phyloP scores from a whole-genome alignment of 23 tunicate genomes.

The Halocynthia roretzi region DNA sequence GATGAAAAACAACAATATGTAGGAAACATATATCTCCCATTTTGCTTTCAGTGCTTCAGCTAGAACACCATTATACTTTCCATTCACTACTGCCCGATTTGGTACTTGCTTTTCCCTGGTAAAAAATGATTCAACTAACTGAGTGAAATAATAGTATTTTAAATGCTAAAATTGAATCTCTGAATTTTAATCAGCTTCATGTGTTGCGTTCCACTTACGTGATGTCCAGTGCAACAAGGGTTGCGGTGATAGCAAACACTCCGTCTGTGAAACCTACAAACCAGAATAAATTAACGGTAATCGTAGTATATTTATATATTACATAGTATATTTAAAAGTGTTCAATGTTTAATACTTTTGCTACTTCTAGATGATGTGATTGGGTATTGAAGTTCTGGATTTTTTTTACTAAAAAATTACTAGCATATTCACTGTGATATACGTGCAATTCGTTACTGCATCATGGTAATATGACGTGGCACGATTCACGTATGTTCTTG shows the following conservation, averaged over 20 bases:
- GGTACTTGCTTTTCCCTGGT: slow-evolving; percentile 25
- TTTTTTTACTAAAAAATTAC: no score
- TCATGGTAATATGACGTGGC: no score
- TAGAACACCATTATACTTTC: background rate
- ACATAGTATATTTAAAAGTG: no score
- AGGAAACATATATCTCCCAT: slow-evolving; percentile 7
- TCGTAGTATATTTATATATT: no score
- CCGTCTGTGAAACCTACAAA: slow-evolving; percentile 23
- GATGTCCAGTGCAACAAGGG: slow-evolving; percentile 16
- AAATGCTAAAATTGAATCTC: background rate
- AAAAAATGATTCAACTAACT: background rate
- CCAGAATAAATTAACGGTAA: no score
- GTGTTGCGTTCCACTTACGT: background rate
- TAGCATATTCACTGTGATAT: no score
- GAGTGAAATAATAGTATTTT: background rate
- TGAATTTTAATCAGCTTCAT: background rate
- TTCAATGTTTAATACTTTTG: no score
- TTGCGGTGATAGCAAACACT: slow-evolving; percentile 28
- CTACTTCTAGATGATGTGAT: no score
- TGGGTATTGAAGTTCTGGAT: no score
- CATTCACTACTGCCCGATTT: background rate
- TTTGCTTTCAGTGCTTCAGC: background rate
- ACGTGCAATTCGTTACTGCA: no score
- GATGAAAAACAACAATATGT: slow-evolving; percentile 2
- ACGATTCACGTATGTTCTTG: no score